These are phyloP conservation scores for Copidosoma aretas DNA, from an alignment of 2,888 invertebrate genomes.

Conservation along the genomic window DNA sequence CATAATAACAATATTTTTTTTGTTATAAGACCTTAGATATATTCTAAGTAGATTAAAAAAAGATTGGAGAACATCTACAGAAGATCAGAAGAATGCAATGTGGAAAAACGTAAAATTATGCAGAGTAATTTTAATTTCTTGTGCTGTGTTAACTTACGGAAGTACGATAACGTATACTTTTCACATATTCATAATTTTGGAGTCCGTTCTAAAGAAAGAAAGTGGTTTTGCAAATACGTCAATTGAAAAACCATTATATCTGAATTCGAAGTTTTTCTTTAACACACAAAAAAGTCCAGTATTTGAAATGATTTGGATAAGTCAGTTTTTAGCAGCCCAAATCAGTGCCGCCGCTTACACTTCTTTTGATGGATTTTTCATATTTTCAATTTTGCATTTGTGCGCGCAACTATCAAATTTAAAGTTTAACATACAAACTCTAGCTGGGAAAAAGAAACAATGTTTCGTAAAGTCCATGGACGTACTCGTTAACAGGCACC, in stretches of 20 bases:
- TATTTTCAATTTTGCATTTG: slow-evolving; percentile 34
- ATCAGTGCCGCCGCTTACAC: slow-evolving; percentile 10
- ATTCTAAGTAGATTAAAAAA: slow-evolving; percentile 9
- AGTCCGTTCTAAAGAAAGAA: background rate
- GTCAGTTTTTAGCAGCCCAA: slow-evolving; percentile 13
- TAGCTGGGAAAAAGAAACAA: background rate
- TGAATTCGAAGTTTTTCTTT: slow-evolving; percentile 27
- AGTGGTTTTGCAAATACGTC: slow-evolving; percentile 3
- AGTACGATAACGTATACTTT: slow-evolving; percentile 11
- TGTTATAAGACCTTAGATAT: slow-evolving; percentile 29
- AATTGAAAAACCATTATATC: slow-evolving; percentile 15
- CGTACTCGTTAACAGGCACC: slow-evolving; percentile 40
- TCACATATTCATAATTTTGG: slow-evolving; percentile 11
- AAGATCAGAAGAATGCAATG: slow-evolving; percentile 16
- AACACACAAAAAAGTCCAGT: slow-evolving; percentile 26
- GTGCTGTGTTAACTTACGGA: slow-evolving; percentile 11
- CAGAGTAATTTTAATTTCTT: slow-evolving; percentile 7
- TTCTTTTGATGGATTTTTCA: slow-evolving; percentile 33
- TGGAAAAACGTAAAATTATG: slow-evolving; percentile 27
- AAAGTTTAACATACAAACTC: slow-evolving; percentile 1
- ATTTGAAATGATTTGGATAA: slow-evolving; percentile 24
- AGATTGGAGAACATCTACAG: slow-evolving; percentile 14
- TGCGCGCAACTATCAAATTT: slow-evolving; percentile 30
- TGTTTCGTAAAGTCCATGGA: background rate
- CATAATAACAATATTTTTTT: no score